Evolutionary conservation across 2,797 vertebrate species (phyloP), one percentile per base, ranked within the genome.

Genomic region (Myotis daubentonii): DNA sequence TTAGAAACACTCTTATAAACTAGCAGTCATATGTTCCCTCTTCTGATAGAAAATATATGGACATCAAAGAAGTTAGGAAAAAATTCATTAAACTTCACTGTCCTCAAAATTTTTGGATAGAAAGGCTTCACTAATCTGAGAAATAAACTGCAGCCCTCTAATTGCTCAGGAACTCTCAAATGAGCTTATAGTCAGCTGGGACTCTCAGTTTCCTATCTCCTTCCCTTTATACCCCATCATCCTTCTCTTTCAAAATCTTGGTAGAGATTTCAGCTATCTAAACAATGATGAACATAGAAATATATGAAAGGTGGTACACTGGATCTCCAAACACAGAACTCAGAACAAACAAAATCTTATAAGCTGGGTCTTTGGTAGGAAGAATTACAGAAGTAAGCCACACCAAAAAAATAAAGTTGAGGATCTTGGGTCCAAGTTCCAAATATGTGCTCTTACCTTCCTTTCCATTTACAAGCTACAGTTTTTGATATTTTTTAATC

Each of bases 61-160:
- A 84, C 44, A 95, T 81, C 82, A 85, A 95, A 88, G 33, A 95
- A 44, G 6, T 66, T 53, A 75, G 19, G 17, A 51, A 83, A 94
- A 60, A 17, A 80, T 41, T 87, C 11, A 86, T 38, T 90, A 57
- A 92, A 57, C 25, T 20, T 33, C 28, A 20, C 49, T 60, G 4
- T 89, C 88, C 16, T 65, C 28, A 41, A 19, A 79, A 75, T 85
- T 83, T 44, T 90, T 28, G 2, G 8, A 47, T 33, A 5, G 6
- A 85, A 66, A 83, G 36, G 6, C 10, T 70, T 94, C 79, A 55
- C 38, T 89, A 66, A 44, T 30, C 62, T 87, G 23, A 60, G 62
- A 75, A 88, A 76, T 38, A 74, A 33, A 44, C 57, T 75, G 5
- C 28, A 47, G n/a, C 16, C 79, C 20, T 65, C 70, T 49, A 51